These are phyloP conservation scores for Rhabdomys dilectus DNA, from an alignment of 2,113 vertebrate genomes.

Conservation along the genomic window DNA sequence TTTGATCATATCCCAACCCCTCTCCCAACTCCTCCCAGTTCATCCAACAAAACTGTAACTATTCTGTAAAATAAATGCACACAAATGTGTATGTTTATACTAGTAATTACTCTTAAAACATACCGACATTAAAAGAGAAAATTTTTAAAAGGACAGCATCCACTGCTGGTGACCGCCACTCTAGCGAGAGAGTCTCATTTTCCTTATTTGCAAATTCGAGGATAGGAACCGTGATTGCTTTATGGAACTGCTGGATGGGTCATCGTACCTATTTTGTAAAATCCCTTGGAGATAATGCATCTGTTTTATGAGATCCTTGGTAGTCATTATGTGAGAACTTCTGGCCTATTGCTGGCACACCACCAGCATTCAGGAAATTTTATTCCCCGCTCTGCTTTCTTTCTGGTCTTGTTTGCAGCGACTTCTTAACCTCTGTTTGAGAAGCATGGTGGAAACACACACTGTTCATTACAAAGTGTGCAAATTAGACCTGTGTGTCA, in stretches of 20 bases:
- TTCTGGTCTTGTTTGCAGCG: neutral
- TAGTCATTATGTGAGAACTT: neutral
- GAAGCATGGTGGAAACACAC: neutral
- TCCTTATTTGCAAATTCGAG: neutral
- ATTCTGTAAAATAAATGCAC: neutral
- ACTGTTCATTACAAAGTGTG: neutral
- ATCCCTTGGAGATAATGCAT: neutral
- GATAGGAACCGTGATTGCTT: neutral
- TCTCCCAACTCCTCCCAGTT: neutral
- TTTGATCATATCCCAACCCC: neutral
- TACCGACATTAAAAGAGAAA: neutral
- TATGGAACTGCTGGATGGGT: neutral
- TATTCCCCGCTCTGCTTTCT: constrained; percentile 4
- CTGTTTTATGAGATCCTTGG: neutral
- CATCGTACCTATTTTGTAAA: neutral
- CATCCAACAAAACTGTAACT: neutral
- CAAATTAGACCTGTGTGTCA: neutral
- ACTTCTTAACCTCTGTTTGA: neutral
- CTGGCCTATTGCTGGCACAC: neutral
- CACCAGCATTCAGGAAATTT: neutral
- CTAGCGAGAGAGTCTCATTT: neutral
- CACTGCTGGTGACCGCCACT: neutral
- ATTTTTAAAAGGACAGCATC: neutral
- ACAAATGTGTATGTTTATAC: too few species aligned
- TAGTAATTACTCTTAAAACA: neutral